Conservation (phyloP, 2,888 invertebrate species). For the Saturnia japonica region DNA sequence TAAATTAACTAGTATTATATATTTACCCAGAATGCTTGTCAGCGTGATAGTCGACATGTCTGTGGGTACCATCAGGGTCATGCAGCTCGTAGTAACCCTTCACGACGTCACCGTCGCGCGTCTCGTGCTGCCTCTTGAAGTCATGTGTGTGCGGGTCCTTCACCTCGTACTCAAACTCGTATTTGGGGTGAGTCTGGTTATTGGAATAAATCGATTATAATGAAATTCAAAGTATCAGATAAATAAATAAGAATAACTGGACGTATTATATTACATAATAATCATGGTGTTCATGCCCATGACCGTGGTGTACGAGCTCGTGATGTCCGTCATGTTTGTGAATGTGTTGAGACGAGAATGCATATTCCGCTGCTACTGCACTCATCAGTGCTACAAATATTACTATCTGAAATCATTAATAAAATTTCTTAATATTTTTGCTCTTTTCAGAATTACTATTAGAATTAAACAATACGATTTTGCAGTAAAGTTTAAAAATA, state of each 20-base stretch:
- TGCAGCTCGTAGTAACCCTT: slow-evolving; percentile 76
- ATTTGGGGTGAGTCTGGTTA: slow-evolving; percentile 59
- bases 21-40: slow-evolving; percentile 67
- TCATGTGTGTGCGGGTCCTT: slow-evolving; percentile 77
- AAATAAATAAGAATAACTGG: not conserved
- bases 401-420: slow-evolving; percentile 33
- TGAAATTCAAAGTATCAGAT: not conserved
- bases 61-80: slow-evolving; percentile 77
- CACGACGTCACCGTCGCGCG: slow-evolving; percentile 72
- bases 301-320: slow-evolving; percentile 29
- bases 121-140: slow-evolving; percentile 72
- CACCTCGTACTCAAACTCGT: slow-evolving; percentile 61
- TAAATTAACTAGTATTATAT: not conserved
- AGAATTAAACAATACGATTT: not conserved
- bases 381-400: slow-evolving; percentile 39
- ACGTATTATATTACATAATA: slow-evolving; percentile 35
- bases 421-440: not conserved
- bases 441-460: not conserved
- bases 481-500: not conserved
- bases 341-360: slow-evolving; percentile 61
- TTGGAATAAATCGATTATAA: not conserved
- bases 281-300: slow-evolving; percentile 36
- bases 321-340: slow-evolving; percentile 31
- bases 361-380: slow-evolving; percentile 49
- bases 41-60: slow-evolving; percentile 77